Base-by-base conservation (phyloP, 2,797 vertebrate species). In the Melanotaenia boesemani region DNA sequence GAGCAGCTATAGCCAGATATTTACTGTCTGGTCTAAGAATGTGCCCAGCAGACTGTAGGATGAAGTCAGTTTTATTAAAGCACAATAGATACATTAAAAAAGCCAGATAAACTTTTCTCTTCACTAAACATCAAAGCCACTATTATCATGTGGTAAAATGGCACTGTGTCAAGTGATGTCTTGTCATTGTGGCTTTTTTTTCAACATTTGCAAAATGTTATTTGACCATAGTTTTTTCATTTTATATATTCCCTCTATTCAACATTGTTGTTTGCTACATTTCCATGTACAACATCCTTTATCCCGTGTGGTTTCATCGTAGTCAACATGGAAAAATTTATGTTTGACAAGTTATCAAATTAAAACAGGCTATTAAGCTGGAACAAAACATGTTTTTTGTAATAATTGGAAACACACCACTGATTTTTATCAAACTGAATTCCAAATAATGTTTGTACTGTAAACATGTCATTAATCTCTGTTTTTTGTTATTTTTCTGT, bases 391-490 rank as follows among this genome's bases (percentile, higher is more conserved):
- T 70, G 50, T 66, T 82, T 81, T 75, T 76, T n/a, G 65, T 65
- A 50, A 70, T 67, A 68, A 39, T 41, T 10, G 26, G 39, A 20
- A 54, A 72, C 58, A 66, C 26, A 6, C 36, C 1, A 46, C 6
- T 39, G 44, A 77, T 67, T 72, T n/a, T 68, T 70, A 63, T 78
- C 50, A 67, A 54, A 44, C 59, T 58, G 61, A 79, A 55, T 67
- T 13, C 11, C 24, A 79, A 71, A 77, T n/a, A 50, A 50, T 0
- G 4, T 55, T 66, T 65, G 30, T 20, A 6, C 13, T 62, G 22
- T 69, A 20, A 79, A 79, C 67, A 63, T 86, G 67, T 89, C 84
- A 90, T 89, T 91, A 87, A 87, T 85, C 73, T 79, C 67, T 89
- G 76, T 93, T 92, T 46, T 18, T 46, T 46, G 15, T 18, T 18